These are phyloP conservation scores for Metacarcinus magister DNA, from an alignment of 2,888 invertebrate genomes.

Conservation along the genomic window DNA sequence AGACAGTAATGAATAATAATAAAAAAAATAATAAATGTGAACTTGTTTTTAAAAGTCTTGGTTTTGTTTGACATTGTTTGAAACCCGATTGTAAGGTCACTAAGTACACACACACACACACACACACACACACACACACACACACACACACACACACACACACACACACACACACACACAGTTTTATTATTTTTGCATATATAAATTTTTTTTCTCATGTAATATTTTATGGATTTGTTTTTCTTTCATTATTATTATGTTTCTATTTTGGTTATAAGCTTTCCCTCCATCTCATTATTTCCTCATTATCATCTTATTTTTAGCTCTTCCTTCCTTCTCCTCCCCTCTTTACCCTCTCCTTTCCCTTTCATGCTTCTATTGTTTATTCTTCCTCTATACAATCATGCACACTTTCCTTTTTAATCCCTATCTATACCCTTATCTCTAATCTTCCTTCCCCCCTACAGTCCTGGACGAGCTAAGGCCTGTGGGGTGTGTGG, in stretches of 20 bases:
- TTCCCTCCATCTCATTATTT: background rate
- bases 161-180: no score
- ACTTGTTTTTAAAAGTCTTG: background rate
- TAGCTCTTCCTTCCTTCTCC: background rate
- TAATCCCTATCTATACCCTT: background rate
- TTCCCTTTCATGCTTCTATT: background rate
- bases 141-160: no score
- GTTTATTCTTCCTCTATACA: background rate
- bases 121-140: no score
- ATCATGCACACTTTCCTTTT: background rate
- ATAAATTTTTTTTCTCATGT: background rate
- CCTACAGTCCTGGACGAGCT: slow-evolving; percentile 75
- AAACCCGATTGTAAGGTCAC: no score
- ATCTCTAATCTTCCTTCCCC: background rate
- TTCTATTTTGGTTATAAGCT: background rate
- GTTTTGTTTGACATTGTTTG: no score
- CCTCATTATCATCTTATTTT: background rate
- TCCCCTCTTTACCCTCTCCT: background rate
- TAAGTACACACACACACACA: no score
- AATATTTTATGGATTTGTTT: background rate
- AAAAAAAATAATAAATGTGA: background rate
- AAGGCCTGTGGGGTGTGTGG: slow-evolving; percentile 85
- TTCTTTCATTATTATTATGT: background rate
- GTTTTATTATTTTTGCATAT: no score
- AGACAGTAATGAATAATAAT: background rate